Evolutionary conservation across 1,140 invertebrate genomes (phyloP).

Genomic region (Apis laboriosa): DNA sequence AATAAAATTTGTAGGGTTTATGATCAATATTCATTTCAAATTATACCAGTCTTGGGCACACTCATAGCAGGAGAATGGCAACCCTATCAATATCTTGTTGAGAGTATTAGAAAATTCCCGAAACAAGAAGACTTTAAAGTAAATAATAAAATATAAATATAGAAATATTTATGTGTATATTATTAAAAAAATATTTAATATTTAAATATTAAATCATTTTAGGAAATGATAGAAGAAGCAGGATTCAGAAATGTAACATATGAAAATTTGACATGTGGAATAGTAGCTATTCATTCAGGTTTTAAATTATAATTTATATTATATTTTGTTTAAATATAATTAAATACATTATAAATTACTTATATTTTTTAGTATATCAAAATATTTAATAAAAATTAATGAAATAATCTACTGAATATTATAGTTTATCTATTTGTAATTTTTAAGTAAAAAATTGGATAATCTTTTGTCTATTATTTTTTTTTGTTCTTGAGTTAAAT

Average conservation of each 20-base stretch:
- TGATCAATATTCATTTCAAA: slow-evolving; percentile 98
- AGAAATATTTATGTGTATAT: neutral
- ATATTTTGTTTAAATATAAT: neutral
- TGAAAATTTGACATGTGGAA: slow-evolving; percentile 94
- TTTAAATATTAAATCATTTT: slow-evolving; percentile 25
- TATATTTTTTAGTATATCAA: neutral
- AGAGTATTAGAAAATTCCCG: slow-evolving; percentile 99
- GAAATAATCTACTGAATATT: neutral
- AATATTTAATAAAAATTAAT: neutral
- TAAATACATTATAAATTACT: neutral
- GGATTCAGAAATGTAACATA: slow-evolving; percentile 94
- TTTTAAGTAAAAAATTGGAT: slow-evolving; percentile 4
- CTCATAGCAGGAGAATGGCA: slow-evolving; percentile 97
- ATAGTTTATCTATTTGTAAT: neutral
- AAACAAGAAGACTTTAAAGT: slow-evolving; percentile 93
- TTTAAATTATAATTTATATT: slow-evolving; percentile 87
- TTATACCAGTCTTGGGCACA: slow-evolving; percentile 98
- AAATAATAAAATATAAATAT: slow-evolving; percentile 2
- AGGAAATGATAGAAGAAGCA: slow-evolving; percentile 91
- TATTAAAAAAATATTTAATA: neutral
- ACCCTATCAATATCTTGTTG: slow-evolving; percentile 98
- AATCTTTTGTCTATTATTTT: slow-evolving; percentile 39
- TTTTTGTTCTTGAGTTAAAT: slow-evolving; percentile 66
- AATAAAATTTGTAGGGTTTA: slow-evolving; percentile 86
- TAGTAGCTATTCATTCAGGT: slow-evolving; percentile 96